These are phyloP conservation scores for Drosophila engyochracea DNA, from an alignment of 2,888 invertebrate genomes.

Conservation along the genomic window DNA sequence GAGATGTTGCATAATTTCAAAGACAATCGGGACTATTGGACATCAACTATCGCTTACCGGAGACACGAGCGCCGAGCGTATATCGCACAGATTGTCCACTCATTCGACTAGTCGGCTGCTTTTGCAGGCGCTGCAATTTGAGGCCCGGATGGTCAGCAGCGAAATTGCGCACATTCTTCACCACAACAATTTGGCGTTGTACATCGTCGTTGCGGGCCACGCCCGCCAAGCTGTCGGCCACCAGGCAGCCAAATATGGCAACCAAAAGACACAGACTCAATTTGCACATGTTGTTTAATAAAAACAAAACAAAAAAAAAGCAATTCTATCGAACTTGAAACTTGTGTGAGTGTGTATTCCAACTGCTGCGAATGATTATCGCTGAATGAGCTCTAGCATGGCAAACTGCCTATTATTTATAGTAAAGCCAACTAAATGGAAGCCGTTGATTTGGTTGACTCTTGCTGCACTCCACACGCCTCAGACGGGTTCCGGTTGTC, in stretches of 20 bases:
- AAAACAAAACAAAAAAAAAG: background rate
- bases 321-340: background rate
- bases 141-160: slow-evolving; percentile 74
- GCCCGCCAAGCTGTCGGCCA: slow-evolving; percentile 45
- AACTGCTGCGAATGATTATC: slow-evolving; percentile 44
- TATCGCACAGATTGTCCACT: slow-evolving; percentile 73
- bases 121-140: slow-evolving; percentile 65
- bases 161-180: slow-evolving; percentile 77
- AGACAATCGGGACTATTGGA: background rate
- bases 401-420: slow-evolving; percentile 59
- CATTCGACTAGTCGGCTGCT: slow-evolving; percentile 47
- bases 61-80: slow-evolving; percentile 76
- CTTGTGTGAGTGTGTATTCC: slow-evolving; percentile 12
- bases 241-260: slow-evolving; percentile 57
- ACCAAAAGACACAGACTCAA: slow-evolving; percentile 55
- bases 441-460: slow-evolving; percentile 52
- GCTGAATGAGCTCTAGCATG: slow-evolving; percentile 53
- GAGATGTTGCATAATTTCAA: slow-evolving; percentile 17
- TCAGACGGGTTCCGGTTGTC: slow-evolving; percentile 25
- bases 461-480: slow-evolving; percentile 11
- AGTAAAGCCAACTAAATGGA: slow-evolving; percentile 47
- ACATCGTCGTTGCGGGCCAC: slow-evolving; percentile 14
- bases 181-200: slow-evolving; percentile 64
- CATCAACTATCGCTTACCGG: slow-evolving; percentile 65
- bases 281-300: slow-evolving; percentile 52